Evolutionary conservation across 2,888 invertebrate genomes (phyloP).

Genomic region (Lissocephala sabroskyi): DNA sequence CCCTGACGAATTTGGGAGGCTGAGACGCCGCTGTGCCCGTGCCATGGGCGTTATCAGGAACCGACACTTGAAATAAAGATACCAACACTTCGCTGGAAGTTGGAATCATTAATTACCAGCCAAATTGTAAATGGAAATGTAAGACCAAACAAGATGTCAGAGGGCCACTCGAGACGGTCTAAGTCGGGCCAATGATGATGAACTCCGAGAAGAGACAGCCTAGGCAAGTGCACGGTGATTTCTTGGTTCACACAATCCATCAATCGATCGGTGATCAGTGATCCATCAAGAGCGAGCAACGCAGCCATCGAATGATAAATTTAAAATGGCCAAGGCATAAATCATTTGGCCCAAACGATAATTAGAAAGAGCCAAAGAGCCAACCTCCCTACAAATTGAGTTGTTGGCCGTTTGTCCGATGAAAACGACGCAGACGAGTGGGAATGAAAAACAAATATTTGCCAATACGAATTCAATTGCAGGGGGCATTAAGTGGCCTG

Average conservation of each 20-base stretch:
- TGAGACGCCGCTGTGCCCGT: no score
- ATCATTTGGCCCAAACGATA: conserved; percentile 48
- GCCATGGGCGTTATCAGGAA: no score
- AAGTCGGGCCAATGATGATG: conserved; percentile 16
- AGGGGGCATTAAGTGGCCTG: conserved; percentile 30
- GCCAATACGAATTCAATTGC: conserved; percentile 20
- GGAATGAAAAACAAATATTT: conserved; percentile 11
- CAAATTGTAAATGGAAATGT: conserved; percentile 34
- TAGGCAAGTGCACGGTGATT: conserved; percentile 40
- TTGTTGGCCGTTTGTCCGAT: conserved; percentile 16
- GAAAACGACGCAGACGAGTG: no score
- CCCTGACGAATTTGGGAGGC: no score
- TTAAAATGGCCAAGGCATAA: conserved; percentile 47
- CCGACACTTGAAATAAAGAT: conserved; percentile 15
- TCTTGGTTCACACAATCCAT: conserved; percentile 56
- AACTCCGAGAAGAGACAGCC: conserved; percentile 10
- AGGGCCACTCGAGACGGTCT: conserved; percentile 39
- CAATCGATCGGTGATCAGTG: conserved; percentile 48
- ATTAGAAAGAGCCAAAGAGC: conserved; percentile 35
- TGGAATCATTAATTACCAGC: conserved; percentile 54
- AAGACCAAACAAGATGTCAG: conserved; percentile 56
- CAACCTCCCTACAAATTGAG: conserved; percentile 32
- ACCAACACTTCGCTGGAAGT: conserved; percentile 27
- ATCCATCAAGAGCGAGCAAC: conserved; percentile 56
- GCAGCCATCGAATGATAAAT: conserved; percentile 43